These are phyloP conservation scores for Phenacoccus solenopsis DNA, from an alignment of 1,140 invertebrate species.

Conservation along the genomic window DNA sequence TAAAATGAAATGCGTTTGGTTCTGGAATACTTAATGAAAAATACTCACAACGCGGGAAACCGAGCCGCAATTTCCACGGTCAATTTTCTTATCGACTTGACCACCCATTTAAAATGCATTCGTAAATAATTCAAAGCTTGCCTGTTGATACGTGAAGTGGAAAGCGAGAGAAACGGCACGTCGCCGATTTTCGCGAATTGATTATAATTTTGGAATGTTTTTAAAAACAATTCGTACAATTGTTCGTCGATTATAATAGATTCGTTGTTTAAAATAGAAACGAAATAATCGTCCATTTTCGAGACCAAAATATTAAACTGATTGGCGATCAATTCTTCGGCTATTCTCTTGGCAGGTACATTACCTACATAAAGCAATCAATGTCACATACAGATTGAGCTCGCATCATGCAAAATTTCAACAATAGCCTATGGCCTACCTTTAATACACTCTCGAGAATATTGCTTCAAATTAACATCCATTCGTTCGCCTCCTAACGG, in stretches of 20 bases:
- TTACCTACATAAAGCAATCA: not conserved
- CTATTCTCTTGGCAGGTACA: not conserved
- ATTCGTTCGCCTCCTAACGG: not conserved
- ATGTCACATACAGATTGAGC: not conserved
- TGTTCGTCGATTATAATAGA: not conserved
- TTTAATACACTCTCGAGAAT: not conserved
- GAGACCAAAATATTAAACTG: not conserved
- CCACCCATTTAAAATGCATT: slow-evolving; percentile 2
- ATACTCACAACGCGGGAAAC: not conserved
- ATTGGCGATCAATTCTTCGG: not conserved
- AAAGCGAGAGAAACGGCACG: not conserved
- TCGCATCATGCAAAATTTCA: not conserved
- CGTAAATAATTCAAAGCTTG: not conserved
- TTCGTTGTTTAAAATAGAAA: not conserved
- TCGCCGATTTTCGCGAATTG: not conserved
- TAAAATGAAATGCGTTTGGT: too few species aligned
- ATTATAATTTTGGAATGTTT: slow-evolving; percentile 4
- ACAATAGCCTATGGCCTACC: not conserved
- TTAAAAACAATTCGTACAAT: not conserved
- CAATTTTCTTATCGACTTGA: not conserved
- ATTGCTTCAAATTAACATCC: slow-evolving; percentile 4
- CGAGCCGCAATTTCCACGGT: too few species aligned
- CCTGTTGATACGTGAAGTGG: not conserved
- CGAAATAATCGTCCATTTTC: not conserved
- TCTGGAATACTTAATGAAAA: too few species aligned